phyloP scores from a whole-genome alignment of 2,888 invertebrate species.

The Tanaodytes sp. region DNA sequence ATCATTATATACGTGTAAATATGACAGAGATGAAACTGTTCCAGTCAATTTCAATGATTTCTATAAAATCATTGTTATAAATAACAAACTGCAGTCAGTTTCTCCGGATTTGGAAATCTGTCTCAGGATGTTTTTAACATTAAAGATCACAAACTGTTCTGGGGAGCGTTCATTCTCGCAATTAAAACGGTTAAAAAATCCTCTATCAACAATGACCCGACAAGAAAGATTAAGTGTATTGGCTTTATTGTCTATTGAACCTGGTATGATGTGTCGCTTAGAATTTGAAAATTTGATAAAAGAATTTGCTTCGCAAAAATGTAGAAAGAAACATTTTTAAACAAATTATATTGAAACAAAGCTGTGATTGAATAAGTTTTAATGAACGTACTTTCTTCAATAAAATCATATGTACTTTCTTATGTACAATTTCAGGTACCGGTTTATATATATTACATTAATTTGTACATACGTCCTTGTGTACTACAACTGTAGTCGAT shows the following conservation, averaged over 20 bases:
- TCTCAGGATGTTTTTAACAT: slow-evolving; percentile 9
- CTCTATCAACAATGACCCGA: not conserved
- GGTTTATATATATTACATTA: too few relatives aligned
- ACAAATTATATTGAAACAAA: too few relatives aligned
- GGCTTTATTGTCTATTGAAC: not conserved
- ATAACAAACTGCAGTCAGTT: not conserved
- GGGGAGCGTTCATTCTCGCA: slow-evolving; percentile 17
- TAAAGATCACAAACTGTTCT: slow-evolving; percentile 14
- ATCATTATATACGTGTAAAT: not conserved
- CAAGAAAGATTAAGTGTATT: not conserved
- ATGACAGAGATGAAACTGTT: not conserved
- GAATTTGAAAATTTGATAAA: not conserved
- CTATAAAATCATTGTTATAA: not conserved
- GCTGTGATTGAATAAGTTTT: too few relatives aligned
- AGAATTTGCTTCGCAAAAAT: not conserved
- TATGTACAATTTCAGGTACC: too few relatives aligned
- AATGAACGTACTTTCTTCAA: too few relatives aligned
- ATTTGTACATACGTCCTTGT: too few relatives aligned
- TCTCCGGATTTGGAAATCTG: slow-evolving; percentile 7
- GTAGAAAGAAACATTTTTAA: too few relatives aligned
- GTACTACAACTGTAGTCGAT: too few relatives aligned
- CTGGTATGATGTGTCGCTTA: not conserved
- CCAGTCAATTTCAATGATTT: not conserved
- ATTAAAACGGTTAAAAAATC: not conserved
- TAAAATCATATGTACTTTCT: too few relatives aligned